A percentile compares a stretch with the other conserved stretches of the same genome.
Evolutionary conservation across 2,113 vertebrate genomes (phyloP).

Genomic region (Gracilinanus agilis): DNA sequence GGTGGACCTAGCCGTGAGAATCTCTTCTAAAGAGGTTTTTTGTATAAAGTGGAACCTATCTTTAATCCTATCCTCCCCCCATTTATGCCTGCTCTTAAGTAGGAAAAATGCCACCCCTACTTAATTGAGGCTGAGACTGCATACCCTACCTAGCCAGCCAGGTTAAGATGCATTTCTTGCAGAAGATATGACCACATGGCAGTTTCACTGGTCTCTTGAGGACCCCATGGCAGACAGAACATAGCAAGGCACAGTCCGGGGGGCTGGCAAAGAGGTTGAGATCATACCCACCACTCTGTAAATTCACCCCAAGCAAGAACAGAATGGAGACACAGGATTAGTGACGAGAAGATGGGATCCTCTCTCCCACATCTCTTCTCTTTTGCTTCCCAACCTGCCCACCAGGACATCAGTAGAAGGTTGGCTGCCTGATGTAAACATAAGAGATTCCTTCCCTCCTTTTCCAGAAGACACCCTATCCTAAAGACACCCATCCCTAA

Average conservation of each 20-base stretch:
- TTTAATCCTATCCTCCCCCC: not conserved
- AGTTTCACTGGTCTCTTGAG: conserved; percentile 89
- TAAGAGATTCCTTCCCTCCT: not conserved
- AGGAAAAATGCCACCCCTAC: not conserved
- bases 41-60: not conserved
- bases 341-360: not conserved
- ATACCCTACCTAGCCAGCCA: conserved; percentile 91
- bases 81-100: not conserved
- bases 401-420: not conserved
- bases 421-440: not conserved
- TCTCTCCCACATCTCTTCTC: not conserved
- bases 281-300: conserved; percentile 90
- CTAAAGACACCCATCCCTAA: not conserved
- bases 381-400: not conserved
- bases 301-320: conserved; percentile 17
- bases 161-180: conserved; percentile 91
- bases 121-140: not conserved
- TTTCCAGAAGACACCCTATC: not conserved
- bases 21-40: not conserved
- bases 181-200: conserved; percentile 91
- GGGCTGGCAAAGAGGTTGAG: conserved; percentile 89
- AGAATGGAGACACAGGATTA: not conserved
- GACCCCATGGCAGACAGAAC: conserved; percentile 91
- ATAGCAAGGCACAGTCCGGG: conserved; percentile 90
- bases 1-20: not conserved